Conservation (phyloP, 2,888 invertebrate genomes). For the Epiblema foenella region DNA sequence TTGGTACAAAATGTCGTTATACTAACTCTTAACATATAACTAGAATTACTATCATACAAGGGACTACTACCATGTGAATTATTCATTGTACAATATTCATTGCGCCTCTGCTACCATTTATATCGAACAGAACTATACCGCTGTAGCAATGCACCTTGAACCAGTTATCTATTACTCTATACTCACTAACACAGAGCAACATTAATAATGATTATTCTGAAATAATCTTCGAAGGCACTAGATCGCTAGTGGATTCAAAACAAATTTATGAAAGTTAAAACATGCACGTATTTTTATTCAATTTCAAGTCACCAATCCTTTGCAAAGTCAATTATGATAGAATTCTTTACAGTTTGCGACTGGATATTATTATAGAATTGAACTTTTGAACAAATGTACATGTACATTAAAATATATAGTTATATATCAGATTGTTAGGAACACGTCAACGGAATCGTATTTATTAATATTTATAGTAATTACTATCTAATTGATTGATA, state of each 20-base stretch:
- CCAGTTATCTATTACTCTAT: slow-evolving; percentile 59
- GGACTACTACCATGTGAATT: slow-evolving; percentile 36
- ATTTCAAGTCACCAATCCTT: slow-evolving; percentile 1
- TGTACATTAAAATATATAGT: background rate
- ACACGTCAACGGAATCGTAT: slow-evolving; percentile 20
- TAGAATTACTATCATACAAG: slow-evolving; percentile 40
- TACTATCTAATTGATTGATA: slow-evolving; percentile 22
- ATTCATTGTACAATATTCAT: slow-evolving; percentile 45
- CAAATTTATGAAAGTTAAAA: slow-evolving; percentile 21
- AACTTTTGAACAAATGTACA: background rate
- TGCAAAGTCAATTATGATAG: slow-evolving; percentile 4
- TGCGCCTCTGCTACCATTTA: slow-evolving; percentile 42
- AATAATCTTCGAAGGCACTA: slow-evolving; percentile 75
- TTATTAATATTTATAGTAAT: slow-evolving; percentile 31
- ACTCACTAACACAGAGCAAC: slow-evolving; percentile 78
- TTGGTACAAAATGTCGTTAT: slow-evolving; percentile 9
- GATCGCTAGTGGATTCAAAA: slow-evolving; percentile 68
- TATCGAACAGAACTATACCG: background rate
- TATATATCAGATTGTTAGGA: slow-evolving; percentile 5
- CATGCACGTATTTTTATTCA: background rate
- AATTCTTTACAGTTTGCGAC: background rate
- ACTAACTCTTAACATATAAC: slow-evolving; percentile 18
- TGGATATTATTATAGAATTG: background rate
- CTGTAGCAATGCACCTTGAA: slow-evolving; percentile 46
- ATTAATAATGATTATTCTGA: slow-evolving; percentile 52